Base-by-base conservation (phyloP, 1,140 invertebrate genomes). In the Trachymyrmex septentrionalis region DNA sequence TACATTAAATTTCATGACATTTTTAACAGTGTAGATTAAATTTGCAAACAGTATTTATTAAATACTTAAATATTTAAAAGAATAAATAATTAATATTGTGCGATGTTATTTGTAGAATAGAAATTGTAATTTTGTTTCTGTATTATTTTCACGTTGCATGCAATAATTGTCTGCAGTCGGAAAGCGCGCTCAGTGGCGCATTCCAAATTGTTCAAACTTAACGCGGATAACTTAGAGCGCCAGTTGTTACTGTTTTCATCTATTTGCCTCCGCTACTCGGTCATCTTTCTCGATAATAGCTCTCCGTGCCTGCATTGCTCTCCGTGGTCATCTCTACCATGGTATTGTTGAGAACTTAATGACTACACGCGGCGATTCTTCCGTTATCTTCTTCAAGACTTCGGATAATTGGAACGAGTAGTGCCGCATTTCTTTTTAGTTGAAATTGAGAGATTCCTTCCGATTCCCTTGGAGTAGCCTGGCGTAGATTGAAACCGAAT, bases 181-280 rank as follows among this genome's bases (percentile, higher is more conserved):
- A 88, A 88, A 87, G 78, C 59, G 78, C 59, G 59, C 21, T 82
- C 24, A 67, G 21, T 76, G 50, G 30, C 14, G 44, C 71, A 86
- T 88, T 90, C 71, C 64, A 66, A 71, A 82, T 88, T 88, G 85
- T 75, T 90, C 67, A 38, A 55, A 61, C 30, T 27, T 16, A 27
- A 61, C 50, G n/a, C 27, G 85, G 50, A 63, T 86, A 81, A 89
- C 75, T 86, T 89, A 61, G 27, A 88, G 16, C 63, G 27, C 12
- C 19, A 50, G 61, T 44, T 75, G 53, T 55, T 66, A 59, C 30
- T 21, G 38, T 57, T 88, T 34, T 76, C 77, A 34, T 77, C 48
- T 59, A 14, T 55, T 72, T 67, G 63, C 55, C 57, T 27, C 69
- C 59, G 48, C 12, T 71, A 38, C 66, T 78, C 66, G 55, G 10